Percentiles rank a stretch among this genome's conserved stretches.
Evolutionary conservation across 2,797 vertebrate species (phyloP).

Genomic region (Xerus rutilus): DNA sequence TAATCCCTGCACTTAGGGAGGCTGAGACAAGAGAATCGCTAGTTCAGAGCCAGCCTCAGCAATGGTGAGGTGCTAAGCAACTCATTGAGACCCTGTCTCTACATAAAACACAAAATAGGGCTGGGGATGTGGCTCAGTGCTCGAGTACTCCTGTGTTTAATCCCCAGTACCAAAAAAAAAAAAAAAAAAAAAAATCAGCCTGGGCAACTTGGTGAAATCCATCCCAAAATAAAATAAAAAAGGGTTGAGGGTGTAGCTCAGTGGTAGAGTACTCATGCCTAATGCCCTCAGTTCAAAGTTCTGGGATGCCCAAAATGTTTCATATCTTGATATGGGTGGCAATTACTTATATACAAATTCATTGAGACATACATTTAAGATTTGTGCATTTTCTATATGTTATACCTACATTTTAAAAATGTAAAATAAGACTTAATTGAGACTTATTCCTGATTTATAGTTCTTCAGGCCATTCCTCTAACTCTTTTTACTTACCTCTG

Average conservation of each 20-base stretch:
- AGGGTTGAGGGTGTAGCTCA: background rate
- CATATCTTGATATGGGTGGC: background rate
- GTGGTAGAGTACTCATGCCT: background rate
- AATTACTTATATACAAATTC: slow-evolving; percentile 29
- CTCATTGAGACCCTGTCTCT: too few species aligned
- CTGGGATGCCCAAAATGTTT: slow-evolving; percentile 1
- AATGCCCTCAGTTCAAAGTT: background rate
- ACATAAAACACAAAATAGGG: too few species aligned
- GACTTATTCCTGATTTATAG: slow-evolving; percentile 34
- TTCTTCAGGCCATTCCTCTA: slow-evolving; percentile 14
- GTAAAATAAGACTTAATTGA: slow-evolving; percentile 56
- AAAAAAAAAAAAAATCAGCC: background rate
- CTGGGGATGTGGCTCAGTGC: too few species aligned
- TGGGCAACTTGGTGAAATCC: background rate
- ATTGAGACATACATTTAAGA: background rate
- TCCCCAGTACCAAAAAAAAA: too few species aligned
- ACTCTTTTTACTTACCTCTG: slow-evolving; percentile 11
- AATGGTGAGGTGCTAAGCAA: too few species aligned
- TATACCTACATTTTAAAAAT: background rate
- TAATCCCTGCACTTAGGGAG: too few species aligned
- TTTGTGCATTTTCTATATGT: slow-evolving; percentile 11
- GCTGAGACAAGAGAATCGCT: too few species aligned
- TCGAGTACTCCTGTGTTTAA: too few species aligned
- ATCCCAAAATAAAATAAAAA: background rate
- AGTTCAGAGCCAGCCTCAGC: too few species aligned